Conservation (phyloP, 2,888 invertebrate species). For the Unio pictorum region DNA sequence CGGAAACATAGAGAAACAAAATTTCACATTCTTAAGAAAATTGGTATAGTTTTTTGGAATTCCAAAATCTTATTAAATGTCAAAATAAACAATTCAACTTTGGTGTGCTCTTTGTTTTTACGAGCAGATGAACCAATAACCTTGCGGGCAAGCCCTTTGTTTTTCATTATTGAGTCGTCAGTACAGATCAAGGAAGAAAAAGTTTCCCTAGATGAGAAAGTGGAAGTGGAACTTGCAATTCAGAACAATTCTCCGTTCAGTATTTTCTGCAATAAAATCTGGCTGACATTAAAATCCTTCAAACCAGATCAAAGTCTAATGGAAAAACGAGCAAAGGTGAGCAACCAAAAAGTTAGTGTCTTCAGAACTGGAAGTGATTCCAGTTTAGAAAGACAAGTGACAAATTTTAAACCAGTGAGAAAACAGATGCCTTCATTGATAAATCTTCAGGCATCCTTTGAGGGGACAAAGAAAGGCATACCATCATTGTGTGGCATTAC, state of each 20-base stretch:
- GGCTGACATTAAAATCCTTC: constrained; percentile 33
- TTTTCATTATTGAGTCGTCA: constrained; percentile 2
- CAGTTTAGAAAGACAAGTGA: constrained; percentile 45
- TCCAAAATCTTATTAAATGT: no score
- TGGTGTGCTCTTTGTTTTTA: no score
- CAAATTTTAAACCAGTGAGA: constrained; percentile 45
- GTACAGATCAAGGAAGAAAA: constrained; percentile 15
- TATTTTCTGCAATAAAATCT: constrained; percentile 38
- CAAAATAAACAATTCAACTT: no score
- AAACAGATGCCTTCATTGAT: constrained; percentile 43
- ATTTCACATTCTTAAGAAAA: no score
- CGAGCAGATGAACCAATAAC: no score
- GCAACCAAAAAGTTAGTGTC: constrained; percentile 24
- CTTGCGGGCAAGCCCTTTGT: neutral
- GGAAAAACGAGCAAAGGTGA: constrained; percentile 8
- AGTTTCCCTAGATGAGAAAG: constrained; percentile 28
- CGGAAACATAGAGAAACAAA: no score
- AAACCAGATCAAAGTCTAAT: constrained; percentile 5
- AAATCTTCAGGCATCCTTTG: constrained; percentile 41
- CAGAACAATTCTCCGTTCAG: constrained; percentile 35
- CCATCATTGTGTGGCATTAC: constrained; percentile 47
- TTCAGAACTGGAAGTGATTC: constrained; percentile 46
- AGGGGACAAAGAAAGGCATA: constrained; percentile 39
- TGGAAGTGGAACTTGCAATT: constrained; percentile 31
- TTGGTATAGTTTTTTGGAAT: no score